Evolutionary conservation across 2,113 vertebrate genomes (phyloP), one percentile per base, ranked within the genome.

Genomic region (Octodon degus): DNA sequence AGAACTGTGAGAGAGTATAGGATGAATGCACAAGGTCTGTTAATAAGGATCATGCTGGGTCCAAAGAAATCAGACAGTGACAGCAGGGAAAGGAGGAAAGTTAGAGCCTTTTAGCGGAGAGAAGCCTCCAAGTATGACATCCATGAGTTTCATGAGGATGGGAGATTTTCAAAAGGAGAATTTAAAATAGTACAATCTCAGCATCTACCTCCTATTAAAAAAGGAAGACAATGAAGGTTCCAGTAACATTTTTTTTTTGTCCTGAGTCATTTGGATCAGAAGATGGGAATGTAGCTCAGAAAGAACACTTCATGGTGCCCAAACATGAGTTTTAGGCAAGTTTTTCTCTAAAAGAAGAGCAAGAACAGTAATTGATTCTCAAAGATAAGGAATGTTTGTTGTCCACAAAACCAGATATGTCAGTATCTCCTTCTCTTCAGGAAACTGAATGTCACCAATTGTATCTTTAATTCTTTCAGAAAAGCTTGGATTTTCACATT

Each of bases 1-100:
- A 55, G 55, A 55, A 14, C 99, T 43, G 0, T 88, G 9, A 94
- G 97, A 34, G 97, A 96, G 16, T 99, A 99, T 74, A 95, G 98
- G 5, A 67, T 98, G 86, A 99, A 98, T 62, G 96, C 98, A 5
- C 95, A 98, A 67, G 99, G 99, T 8, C 98, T 99, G 93, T 98
- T 99, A 68, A 95, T 98, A 92, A 99, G 99, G 96, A 98, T 98
- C 80, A 55, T 62, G 40, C 0, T 85, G 19, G 74, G 79, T 37
- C 74, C 89, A 87, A 96, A 96, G 53, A 93, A 76, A 76, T 92
- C 74, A 0, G 12, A 40, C 65, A 58, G 70, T 88, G 40, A 65
- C 85, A n/a, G 43, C 65, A 53, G 86, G 32, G 65, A 97, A 96
- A 86, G 93, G 96, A 17, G 96, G 55, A 62, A 58, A 58, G 24